phyloP scores from a whole-genome alignment of 2,797 vertebrate genomes.

The Nasua narica region DNA sequence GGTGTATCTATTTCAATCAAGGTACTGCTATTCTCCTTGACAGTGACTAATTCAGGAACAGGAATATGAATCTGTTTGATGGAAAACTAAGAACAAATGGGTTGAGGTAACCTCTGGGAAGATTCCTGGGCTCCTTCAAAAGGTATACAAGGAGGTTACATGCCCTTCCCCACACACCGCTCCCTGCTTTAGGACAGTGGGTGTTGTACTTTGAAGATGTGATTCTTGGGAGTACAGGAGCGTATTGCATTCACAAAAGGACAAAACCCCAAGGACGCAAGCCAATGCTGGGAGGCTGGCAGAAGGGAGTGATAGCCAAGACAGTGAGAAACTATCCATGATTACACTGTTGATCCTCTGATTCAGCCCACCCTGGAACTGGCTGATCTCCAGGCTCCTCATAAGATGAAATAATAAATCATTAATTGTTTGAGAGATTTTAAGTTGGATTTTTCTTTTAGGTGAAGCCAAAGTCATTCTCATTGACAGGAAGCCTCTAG shows the following conservation, averaged over 20 bases:
- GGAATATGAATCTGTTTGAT: background rate
- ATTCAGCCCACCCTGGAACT: background rate
- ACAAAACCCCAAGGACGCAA: background rate
- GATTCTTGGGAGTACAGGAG: background rate
- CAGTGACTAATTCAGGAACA: background rate
- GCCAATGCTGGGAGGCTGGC: background rate
- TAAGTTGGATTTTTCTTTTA: background rate
- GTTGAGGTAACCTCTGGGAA: background rate
- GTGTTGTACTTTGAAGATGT: background rate
- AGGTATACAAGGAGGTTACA: background rate
- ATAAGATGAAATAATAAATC: background rate
- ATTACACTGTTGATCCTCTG: background rate
- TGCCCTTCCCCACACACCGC: background rate
- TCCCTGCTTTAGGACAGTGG: background rate
- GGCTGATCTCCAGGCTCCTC: background rate
- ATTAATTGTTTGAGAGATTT: background rate
- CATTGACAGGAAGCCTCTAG: background rate
- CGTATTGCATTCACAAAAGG: background rate
- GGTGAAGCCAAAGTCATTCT: background rate
- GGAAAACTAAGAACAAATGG: background rate
- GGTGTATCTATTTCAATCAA: background rate
- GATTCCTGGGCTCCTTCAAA: background rate
- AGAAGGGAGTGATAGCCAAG: background rate
- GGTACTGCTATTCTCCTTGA: background rate
- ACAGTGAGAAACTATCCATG: background rate